These are phyloP conservation scores for Sceloporus tristichus DNA, from an alignment of 2,113 vertebrate genomes.

Conservation along the genomic window DNA sequence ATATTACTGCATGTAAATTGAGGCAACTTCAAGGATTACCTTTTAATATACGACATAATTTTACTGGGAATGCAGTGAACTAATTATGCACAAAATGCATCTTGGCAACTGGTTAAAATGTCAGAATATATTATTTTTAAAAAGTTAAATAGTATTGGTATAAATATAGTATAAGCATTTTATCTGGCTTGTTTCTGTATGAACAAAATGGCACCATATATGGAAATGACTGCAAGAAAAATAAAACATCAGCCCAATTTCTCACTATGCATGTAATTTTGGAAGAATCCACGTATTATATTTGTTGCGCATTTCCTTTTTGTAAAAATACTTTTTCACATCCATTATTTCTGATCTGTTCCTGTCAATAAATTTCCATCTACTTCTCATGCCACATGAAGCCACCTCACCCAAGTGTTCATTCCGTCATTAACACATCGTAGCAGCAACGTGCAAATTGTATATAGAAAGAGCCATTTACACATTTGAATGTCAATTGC, in stretches of 20 bases:
- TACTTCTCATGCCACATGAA: not conserved
- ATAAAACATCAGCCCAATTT: not conserved
- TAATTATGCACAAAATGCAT: not conserved
- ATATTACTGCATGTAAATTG: not conserved
- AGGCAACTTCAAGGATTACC: not conserved
- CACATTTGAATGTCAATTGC: not conserved
- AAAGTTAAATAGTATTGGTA: not conserved
- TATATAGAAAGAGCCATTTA: not conserved
- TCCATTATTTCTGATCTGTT: not conserved
- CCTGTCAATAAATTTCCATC: not conserved
- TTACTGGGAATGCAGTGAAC: not conserved
- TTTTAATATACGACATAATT: too few relatives aligned
- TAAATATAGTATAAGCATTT: not conserved
- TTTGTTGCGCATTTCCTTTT: not conserved
- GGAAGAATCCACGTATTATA: not conserved
- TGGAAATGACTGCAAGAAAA: not conserved
- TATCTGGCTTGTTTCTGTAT: not conserved
- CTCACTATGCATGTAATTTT: not conserved
- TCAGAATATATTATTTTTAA: not conserved
- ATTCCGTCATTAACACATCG: not conserved
- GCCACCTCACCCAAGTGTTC: not conserved
- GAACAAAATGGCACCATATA: constrained; percentile 13
- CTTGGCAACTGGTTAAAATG: not conserved
- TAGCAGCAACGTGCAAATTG: not conserved
- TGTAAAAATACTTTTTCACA: not conserved